A percentile compares a stretch with the other conserved stretches of the same genome.
Evolutionary conservation across 1,140 invertebrate species (phyloP).

Genomic region (Tetragnatha versicolor): DNA sequence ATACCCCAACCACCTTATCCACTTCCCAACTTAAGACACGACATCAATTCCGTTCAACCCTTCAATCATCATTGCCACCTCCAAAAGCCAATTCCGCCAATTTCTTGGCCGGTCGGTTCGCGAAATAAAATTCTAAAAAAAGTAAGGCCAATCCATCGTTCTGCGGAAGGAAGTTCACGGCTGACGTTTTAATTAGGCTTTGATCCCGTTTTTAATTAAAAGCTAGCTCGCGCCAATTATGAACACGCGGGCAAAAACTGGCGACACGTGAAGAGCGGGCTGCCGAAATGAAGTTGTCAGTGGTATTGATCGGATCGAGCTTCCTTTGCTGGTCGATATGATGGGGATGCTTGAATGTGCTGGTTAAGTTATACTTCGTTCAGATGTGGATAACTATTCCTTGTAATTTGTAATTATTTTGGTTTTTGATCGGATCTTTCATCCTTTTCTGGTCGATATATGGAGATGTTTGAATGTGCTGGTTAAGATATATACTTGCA

Average conservation of each 20-base stretch:
- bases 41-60: not conserved
- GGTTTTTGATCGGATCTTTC: too few relatives aligned
- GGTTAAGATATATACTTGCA: too few relatives aligned
- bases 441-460: too few relatives aligned
- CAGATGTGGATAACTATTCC: too few relatives aligned
- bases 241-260: slow-evolving; percentile 7
- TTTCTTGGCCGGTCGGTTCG: slow-evolving; percentile 1
- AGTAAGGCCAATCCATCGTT: too few relatives aligned
- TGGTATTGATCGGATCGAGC: slow-evolving; percentile 6
- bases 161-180: too few relatives aligned
- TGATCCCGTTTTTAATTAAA: slow-evolving; percentile 51
- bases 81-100: not conserved
- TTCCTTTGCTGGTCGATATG: not conserved
- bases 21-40: not conserved
- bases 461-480: too few relatives aligned
- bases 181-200: slow-evolving; percentile 47
- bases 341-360: too few relatives aligned
- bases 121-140: too few relatives aligned
- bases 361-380: too few relatives aligned
- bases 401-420: too few relatives aligned
- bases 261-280: not conserved
- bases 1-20: too few relatives aligned
- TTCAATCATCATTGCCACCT: not conserved
- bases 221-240: slow-evolving; percentile 27
- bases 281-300: slow-evolving; percentile 26